phyloP scores from a whole-genome alignment of 2,888 invertebrate genomes.

The Chloromyia formosa region DNA sequence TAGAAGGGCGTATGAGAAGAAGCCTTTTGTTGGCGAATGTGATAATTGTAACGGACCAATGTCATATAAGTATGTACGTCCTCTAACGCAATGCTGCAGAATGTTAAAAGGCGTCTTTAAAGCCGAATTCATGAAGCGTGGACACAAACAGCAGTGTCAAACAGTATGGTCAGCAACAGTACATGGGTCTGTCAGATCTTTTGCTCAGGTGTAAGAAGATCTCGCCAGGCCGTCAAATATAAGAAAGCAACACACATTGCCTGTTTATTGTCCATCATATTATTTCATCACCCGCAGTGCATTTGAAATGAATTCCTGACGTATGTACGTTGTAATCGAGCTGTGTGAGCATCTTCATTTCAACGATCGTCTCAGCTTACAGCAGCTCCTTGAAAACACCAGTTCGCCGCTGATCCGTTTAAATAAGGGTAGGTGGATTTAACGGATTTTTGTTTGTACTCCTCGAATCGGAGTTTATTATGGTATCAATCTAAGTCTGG shows the following conservation, averaged over 20 bases:
- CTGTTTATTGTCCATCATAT: background rate
- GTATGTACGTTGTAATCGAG: constrained; percentile 23
- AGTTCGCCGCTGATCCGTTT: constrained; percentile 1
- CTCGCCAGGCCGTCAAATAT: background rate
- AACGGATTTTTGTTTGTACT: background rate
- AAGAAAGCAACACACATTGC: background rate
- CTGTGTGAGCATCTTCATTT: constrained; percentile 16
- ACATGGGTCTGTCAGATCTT: too few relatives aligned
- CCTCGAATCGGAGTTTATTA: background rate
- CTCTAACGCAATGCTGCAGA: constrained; percentile 7
- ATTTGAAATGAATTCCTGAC: constrained; percentile 24
- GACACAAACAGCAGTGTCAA: background rate
- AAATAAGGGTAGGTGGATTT: background rate
- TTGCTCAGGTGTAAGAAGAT: constrained; percentile 13
- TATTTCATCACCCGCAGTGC: background rate
- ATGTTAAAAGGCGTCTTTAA: background rate
- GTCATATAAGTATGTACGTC: constrained; percentile 6
- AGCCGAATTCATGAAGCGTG: background rate
- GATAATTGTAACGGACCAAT: constrained; percentile 20
- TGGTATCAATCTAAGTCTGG: too few relatives aligned
- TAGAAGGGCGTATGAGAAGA: constrained; percentile 29
- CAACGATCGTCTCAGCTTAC: background rate
- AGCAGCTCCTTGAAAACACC: background rate
- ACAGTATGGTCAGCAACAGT: too few relatives aligned
- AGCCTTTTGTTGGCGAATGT: constrained; percentile 16